Evolutionary conservation across 1,140 invertebrate species (phyloP).

Genomic region (Patella vulgata): DNA sequence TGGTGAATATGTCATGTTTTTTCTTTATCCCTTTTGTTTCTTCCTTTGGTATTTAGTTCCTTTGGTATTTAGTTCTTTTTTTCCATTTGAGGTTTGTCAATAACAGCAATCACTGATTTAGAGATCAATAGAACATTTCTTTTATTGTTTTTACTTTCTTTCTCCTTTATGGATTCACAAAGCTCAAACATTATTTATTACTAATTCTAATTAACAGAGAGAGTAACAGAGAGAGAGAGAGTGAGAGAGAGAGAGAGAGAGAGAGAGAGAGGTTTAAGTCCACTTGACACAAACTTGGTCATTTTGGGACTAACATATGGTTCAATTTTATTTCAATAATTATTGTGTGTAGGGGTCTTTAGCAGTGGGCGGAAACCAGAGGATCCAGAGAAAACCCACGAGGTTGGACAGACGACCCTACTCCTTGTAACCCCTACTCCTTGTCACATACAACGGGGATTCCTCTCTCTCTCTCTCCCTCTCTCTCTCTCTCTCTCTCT

Average conservation of each 20-base stretch:
- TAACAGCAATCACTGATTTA: too few species aligned
- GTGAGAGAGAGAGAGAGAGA: slow-evolving; percentile 4
- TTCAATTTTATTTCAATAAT: too few species aligned
- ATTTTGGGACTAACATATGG: too few species aligned
- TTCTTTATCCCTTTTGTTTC: not conserved
- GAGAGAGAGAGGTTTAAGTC: too few species aligned
- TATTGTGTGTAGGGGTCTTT: too few species aligned
- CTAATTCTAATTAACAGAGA: too few species aligned
- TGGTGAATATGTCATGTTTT: slow-evolving; percentile 16
- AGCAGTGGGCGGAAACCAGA: too few species aligned
- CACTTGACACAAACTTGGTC: too few species aligned
- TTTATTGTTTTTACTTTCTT: not conserved
- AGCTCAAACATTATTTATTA: not conserved
- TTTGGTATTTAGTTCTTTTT: not conserved
- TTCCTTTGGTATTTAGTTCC: slow-evolving; percentile 3
- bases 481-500: slow-evolving; percentile 2
- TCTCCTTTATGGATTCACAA: not conserved
- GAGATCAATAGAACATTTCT: not conserved
- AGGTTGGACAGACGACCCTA: not conserved
- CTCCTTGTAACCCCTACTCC: not conserved
- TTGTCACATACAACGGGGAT: not conserved
- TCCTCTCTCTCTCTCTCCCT: not conserved
- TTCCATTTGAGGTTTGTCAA: too few species aligned
- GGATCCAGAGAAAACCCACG: too few species aligned
- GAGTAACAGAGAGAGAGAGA: not conserved